Evolutionary conservation across 2,888 invertebrate genomes (phyloP).

Genomic region (Sinhomidia bicolor): DNA sequence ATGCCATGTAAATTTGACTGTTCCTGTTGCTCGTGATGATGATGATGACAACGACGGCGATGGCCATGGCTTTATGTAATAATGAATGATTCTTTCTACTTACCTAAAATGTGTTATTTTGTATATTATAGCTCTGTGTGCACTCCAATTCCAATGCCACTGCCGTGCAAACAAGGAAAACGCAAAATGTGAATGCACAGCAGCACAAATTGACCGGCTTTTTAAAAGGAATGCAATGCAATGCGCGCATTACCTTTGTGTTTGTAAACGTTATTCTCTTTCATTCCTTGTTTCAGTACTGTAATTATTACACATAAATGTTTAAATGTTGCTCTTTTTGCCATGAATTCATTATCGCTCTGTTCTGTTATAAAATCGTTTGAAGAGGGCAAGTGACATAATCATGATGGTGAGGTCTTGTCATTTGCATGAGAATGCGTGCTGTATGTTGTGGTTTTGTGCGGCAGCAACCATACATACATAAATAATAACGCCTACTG

Average conservation of each 20-base stretch:
- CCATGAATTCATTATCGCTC: background rate
- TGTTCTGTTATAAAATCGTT: conserved; percentile 15
- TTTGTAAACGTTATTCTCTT: background rate
- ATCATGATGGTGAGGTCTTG: background rate
- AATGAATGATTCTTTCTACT: conserved; percentile 39
- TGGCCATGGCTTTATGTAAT: conserved; percentile 2
- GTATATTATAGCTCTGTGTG: too few relatives aligned
- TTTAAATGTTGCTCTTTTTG: background rate
- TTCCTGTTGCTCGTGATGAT: conserved; percentile 67
- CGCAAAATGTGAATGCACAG: background rate
- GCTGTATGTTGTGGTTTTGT: background rate
- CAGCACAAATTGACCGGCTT: background rate
- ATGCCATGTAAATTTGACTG: background rate
- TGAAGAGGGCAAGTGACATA: background rate
- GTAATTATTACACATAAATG: background rate
- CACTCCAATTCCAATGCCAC: conserved; percentile 41
- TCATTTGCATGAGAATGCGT: background rate
- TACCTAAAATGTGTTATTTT: background rate
- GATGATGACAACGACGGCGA: conserved; percentile 6
- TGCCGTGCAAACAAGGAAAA: background rate
- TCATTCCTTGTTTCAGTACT: background rate
- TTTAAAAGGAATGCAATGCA: background rate
- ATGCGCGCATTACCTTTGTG: background rate
- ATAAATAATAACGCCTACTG: conserved; percentile 48
- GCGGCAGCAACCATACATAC: background rate